Evolutionary conservation across 2,888 invertebrate species (phyloP).

Genomic region (Marasmarcha lunaedactyla): DNA sequence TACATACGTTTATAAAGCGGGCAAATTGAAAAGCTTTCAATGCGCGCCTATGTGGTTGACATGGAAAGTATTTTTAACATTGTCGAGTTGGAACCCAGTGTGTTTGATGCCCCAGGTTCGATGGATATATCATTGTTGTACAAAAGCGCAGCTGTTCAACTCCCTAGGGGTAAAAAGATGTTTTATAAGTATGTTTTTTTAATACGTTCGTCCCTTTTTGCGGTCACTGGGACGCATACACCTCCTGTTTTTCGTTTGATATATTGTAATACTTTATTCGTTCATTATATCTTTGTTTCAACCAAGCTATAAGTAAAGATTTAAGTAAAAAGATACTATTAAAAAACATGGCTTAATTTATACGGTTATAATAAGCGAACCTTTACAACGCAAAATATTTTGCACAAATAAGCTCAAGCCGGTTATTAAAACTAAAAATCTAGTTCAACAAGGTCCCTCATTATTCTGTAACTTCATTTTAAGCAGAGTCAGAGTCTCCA

Average conservation of each 20-base stretch:
- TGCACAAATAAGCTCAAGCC: constrained; percentile 5
- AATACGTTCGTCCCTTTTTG: constrained; percentile 45
- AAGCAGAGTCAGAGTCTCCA: too few species aligned
- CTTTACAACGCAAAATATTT: too few species aligned
- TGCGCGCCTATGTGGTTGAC: constrained; percentile 9
- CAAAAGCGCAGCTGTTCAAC: constrained; percentile 64
- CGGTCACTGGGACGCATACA: constrained; percentile 49
- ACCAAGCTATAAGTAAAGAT: too few species aligned
- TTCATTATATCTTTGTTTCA: constrained; percentile 1
- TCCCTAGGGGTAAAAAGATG: constrained; percentile 62
- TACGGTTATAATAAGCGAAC: too few species aligned
- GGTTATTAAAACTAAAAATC: too few species aligned
- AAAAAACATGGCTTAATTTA: too few species aligned
- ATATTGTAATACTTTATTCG: constrained; percentile 24
- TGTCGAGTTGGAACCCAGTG: constrained; percentile 27
- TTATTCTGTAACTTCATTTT: too few species aligned
- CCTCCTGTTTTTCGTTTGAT: constrained; percentile 34
- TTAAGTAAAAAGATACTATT: too few species aligned
- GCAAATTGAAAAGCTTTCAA: constrained; percentile 22
- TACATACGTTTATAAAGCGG: constrained; percentile 39
- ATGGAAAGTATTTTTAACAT: constrained; percentile 19
- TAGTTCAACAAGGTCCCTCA: too few species aligned
- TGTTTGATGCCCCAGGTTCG: constrained; percentile 52
- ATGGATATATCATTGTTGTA: constrained; percentile 65
- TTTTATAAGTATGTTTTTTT: constrained; percentile 47